Evolutionary conservation across 1,140 invertebrate species (phyloP).

Genomic region (Ladona fulva): DNA sequence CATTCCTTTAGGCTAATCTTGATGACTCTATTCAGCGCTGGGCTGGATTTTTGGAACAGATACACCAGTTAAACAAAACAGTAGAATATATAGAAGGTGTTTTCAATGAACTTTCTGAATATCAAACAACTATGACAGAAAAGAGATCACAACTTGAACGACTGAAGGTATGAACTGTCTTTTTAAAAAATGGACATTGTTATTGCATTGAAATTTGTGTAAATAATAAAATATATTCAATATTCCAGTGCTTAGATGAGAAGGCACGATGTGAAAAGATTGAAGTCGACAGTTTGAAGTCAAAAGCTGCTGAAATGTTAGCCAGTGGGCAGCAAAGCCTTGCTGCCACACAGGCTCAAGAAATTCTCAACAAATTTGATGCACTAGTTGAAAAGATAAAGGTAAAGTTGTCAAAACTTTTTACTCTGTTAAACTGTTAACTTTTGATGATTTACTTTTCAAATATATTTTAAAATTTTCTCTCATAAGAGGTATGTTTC

Average conservation of each 20-base stretch:
- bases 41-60: conserved; percentile 79
- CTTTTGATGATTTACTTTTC: no score
- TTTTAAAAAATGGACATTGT: background rate
- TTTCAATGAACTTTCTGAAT: conserved; percentile 60
- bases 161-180: conserved; percentile 48
- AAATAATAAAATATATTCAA: background rate
- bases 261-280: conserved; percentile 84
- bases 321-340: conserved; percentile 73
- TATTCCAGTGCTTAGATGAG: conserved; percentile 54
- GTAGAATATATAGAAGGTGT: conserved; percentile 65
- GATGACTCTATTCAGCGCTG: conserved; percentile 85
- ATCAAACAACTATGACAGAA: conserved; percentile 71
- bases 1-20: conserved; percentile 47
- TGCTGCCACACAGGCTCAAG: conserved; percentile 72
- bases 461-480: no score
- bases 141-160: conserved; percentile 77
- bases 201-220: background rate
- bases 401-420: conserved; percentile 30
- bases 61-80: conserved; percentile 73
- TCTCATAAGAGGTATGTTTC: no score
- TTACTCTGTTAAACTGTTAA: no score
- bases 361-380: conserved; percentile 72
- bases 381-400: conserved; percentile 58
- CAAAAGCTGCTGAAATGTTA: conserved; percentile 79
- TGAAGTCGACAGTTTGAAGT: conserved; percentile 80